Conservation (phyloP, 2,888 invertebrate species). For the Entomobrya multifasciata region DNA sequence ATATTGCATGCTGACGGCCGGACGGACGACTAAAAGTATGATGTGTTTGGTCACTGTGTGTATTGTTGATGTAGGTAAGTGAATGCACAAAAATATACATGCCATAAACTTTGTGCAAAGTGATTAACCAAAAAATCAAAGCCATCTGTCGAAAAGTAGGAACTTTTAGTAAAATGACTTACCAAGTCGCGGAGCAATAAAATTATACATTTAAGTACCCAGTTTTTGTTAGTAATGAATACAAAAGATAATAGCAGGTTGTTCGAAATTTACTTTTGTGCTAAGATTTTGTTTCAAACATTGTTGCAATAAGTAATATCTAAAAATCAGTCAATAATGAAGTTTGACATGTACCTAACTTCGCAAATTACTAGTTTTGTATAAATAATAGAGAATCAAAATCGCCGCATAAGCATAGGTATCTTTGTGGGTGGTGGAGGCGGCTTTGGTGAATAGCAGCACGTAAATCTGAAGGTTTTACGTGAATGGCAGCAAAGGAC, state of each 20-base stretch:
- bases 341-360: slow-evolving; percentile 31
- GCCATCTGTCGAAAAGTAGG: not conserved
- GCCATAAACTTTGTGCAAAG: not conserved
- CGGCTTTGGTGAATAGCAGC: too few relatives aligned
- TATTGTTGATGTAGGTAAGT: slow-evolving; percentile 62
- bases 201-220: slow-evolving; percentile 49
- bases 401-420: too few relatives aligned
- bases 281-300: not conserved
- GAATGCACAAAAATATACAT: not conserved
- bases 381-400: not conserved
- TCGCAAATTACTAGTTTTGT: not conserved
- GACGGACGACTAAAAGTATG: not conserved
- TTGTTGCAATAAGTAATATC: not conserved
- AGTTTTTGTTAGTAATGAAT: not conserved
- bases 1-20: not conserved
- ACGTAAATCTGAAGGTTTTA: too few relatives aligned
- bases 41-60: not conserved
- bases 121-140: not conserved
- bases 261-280: not conserved
- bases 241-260: too few relatives aligned
- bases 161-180: slow-evolving; percentile 9
- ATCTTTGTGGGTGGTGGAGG: slow-evolving; percentile 13
- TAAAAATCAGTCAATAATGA: not conserved
- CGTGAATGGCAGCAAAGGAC: not conserved
- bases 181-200: too few relatives aligned